A percentile compares a stretch with the other conserved stretches of the same genome.
Evolutionary conservation across 2,888 invertebrate species (phyloP).

Genomic region (Lycia hirtaria): DNA sequence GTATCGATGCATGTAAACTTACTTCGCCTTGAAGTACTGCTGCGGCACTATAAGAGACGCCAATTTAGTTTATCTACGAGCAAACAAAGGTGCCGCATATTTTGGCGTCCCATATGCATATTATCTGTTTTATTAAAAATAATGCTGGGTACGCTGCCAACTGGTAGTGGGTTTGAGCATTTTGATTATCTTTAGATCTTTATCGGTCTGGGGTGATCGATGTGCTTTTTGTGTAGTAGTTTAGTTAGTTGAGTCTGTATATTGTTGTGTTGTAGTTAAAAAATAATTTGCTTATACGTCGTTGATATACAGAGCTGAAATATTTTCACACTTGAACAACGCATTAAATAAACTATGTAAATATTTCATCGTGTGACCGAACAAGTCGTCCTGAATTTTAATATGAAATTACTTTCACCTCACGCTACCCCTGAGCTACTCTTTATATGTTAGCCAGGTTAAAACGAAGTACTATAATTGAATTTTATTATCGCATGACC

Average conservation of each 20-base stretch:
- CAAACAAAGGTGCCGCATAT: slow-evolving; percentile 6
- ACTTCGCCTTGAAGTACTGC: slow-evolving; percentile 5
- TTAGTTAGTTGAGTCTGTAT: too few relatives aligned
- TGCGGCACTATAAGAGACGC: neutral
- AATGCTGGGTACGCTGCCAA: too few relatives aligned
- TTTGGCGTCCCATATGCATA: neutral
- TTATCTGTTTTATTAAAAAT: neutral
- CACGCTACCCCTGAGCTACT: neutral
- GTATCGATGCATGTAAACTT: slow-evolving; percentile 22
- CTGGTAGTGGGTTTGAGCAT: too few relatives aligned
- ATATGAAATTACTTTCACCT: neutral
- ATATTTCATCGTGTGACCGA: slow-evolving; percentile 4
- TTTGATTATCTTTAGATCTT: too few relatives aligned
- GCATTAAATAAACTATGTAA: neutral
- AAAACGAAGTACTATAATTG: neutral
- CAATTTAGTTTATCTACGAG: neutral
- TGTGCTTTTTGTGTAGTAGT: too few relatives aligned
- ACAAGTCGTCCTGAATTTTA: neutral
- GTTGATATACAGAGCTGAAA: too few relatives aligned
- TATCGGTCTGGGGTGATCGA: too few relatives aligned
- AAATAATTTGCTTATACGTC: neutral
- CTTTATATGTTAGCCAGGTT: slow-evolving; percentile 1
- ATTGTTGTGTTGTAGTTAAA: too few relatives aligned
- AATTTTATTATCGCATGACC: slow-evolving; percentile 7
- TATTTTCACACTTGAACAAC: too few relatives aligned